Conservation (phyloP, 1,140 invertebrate genomes). For the Drosophila fuyamai region DNA sequence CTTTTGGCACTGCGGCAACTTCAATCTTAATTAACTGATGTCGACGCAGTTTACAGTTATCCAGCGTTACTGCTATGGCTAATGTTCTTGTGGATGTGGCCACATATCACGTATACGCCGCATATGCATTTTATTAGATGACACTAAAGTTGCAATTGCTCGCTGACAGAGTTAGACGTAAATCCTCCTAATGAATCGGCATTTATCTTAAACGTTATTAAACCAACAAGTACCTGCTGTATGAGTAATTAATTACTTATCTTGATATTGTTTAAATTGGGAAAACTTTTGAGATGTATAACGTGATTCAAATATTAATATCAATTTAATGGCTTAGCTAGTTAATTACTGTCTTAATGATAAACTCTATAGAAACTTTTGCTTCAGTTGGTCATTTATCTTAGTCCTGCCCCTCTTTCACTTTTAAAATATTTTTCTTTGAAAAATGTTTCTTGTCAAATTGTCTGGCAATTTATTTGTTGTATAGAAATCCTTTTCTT, state of each 20-base stretch:
- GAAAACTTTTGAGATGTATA: not conserved
- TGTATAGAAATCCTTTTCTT: conserved; percentile 5
- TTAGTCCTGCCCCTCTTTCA: not conserved
- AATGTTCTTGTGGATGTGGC: conserved; percentile 19
- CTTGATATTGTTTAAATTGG: not conserved
- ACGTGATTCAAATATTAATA: conserved; percentile 17
- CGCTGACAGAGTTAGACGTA: conserved; percentile 1
- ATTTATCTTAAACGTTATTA: not conserved
- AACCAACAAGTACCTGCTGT: not conserved
- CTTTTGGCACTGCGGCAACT: conserved; percentile 65
- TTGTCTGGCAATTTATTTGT: conserved; percentile 42
- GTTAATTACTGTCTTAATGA: conserved; percentile 14
- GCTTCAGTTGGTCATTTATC: conserved; percentile 20
- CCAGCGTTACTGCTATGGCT: conserved; percentile 23
- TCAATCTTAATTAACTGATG: conserved; percentile 80
- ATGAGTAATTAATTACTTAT: conserved; percentile 15
- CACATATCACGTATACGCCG: conserved; percentile 59
- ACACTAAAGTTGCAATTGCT: conserved; percentile 18
- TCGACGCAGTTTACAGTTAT: conserved; percentile 74
- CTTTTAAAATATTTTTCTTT: conserved; percentile 20
- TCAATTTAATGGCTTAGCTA: conserved; percentile 14
- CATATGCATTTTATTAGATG: conserved; percentile 51
- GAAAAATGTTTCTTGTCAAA: conserved; percentile 62
- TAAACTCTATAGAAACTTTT: conserved; percentile 14
- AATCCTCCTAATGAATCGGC: conserved; percentile 12